Conservation (phyloP, 2,113 vertebrate genomes). For the Archilochus colubris region DNA sequence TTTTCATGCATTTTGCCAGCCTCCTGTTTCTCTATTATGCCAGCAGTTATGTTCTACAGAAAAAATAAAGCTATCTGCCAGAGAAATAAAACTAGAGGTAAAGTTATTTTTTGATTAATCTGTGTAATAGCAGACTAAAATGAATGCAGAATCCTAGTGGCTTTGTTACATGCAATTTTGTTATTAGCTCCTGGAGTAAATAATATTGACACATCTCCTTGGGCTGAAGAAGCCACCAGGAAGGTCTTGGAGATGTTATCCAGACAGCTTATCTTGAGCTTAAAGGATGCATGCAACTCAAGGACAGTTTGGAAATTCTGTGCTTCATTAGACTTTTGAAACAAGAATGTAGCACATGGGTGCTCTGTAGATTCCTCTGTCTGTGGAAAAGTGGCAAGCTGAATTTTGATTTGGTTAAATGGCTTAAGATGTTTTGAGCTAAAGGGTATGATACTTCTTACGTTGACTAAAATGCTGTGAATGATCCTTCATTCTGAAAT, state of each 20-base stretch:
- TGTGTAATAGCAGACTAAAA: neutral
- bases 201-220: neutral
- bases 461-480: neutral
- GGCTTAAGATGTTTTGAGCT: neutral
- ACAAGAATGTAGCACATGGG: neutral
- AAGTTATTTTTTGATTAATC: neutral
- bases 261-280: neutral
- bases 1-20: conserved; percentile 31
- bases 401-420: neutral
- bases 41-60: neutral
- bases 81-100: conserved; percentile 6
- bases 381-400: neutral
- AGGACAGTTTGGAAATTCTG: neutral
- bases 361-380: neutral
- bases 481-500: neutral
- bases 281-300: neutral
- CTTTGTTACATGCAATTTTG: neutral
- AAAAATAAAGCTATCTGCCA: conserved; percentile 20
- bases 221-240: neutral
- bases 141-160: neutral
- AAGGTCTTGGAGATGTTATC: neutral
- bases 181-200: neutral
- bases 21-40: conserved; percentile 16
- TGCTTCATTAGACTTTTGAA: neutral
- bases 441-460: neutral